Conservation (phyloP, 2,113 vertebrate genomes). For the Microcebus tavaratra region DNA sequence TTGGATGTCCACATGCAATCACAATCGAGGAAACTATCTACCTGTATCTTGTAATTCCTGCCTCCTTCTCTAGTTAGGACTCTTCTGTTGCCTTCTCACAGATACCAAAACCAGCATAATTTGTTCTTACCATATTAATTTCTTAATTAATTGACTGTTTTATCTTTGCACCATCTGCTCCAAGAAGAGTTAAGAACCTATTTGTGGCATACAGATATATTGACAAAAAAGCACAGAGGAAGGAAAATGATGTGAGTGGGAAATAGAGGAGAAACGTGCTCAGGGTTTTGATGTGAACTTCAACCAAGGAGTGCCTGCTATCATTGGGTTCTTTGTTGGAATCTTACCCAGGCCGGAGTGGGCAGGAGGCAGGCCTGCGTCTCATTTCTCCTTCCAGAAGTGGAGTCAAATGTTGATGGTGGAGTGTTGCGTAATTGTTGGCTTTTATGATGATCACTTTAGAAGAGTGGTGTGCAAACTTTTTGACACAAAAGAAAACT, state of each 20-base stretch:
- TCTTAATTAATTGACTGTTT: neutral
- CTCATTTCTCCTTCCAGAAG: neutral
- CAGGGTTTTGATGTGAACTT: neutral
- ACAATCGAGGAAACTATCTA: neutral
- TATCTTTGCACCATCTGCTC: neutral
- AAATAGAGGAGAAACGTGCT: neutral
- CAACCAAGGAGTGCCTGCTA: neutral
- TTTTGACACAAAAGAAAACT: neutral
- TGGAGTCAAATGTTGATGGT: neutral
- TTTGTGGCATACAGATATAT: neutral
- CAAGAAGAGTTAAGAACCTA: neutral
- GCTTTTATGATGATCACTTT: neutral
- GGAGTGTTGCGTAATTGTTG: neutral
- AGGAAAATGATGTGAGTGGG: too few species aligned
- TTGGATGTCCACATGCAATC: neutral
- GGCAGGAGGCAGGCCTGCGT: neutral
- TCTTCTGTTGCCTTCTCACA: neutral
- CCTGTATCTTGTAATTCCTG: neutral
- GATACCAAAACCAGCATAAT: neutral
- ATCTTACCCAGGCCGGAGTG: neutral
- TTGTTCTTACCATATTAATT: neutral
- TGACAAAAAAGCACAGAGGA: neutral
- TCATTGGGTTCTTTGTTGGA: neutral
- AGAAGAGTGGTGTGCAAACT: neutral
- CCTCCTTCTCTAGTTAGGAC: neutral